Conservation (phyloP, 2,113 vertebrate species). For the Notechis scutatus region DNA sequence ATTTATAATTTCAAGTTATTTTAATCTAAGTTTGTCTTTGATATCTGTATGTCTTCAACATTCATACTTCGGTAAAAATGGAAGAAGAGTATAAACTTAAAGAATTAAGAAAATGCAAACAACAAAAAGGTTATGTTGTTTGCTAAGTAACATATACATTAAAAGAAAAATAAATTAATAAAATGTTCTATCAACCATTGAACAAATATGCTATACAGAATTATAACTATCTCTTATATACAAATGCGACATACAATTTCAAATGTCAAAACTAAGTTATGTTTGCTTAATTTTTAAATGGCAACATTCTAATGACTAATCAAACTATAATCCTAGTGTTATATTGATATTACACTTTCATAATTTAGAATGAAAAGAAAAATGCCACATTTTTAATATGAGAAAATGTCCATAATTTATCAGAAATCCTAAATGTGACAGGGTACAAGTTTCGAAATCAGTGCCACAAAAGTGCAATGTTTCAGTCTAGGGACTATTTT, state of each 20-base stretch:
- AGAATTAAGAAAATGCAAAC: background rate
- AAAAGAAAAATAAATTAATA: background rate
- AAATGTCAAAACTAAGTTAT: background rate
- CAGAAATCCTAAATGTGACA: background rate
- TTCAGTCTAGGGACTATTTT: background rate
- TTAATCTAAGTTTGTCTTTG: background rate
- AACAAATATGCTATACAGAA: background rate
- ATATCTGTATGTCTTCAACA: background rate
- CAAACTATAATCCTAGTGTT: background rate
- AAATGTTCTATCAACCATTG: background rate
- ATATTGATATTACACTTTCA: background rate
- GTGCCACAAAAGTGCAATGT: background rate
- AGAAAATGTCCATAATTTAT: background rate
- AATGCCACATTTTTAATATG: background rate
- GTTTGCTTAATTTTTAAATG: background rate
- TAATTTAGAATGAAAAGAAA: conserved; percentile 4
- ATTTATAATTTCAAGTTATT: background rate
- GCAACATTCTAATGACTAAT: conserved; percentile 6
- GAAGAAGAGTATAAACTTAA: background rate
- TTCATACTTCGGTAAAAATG: background rate
- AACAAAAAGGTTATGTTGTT: background rate
- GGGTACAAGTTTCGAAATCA: background rate
- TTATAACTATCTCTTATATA: background rate
- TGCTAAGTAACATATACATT: accelerated
- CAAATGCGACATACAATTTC: background rate